Base-by-base conservation (phyloP, 2,888 invertebrate genomes). In the Rhodophaea formosa region DNA sequence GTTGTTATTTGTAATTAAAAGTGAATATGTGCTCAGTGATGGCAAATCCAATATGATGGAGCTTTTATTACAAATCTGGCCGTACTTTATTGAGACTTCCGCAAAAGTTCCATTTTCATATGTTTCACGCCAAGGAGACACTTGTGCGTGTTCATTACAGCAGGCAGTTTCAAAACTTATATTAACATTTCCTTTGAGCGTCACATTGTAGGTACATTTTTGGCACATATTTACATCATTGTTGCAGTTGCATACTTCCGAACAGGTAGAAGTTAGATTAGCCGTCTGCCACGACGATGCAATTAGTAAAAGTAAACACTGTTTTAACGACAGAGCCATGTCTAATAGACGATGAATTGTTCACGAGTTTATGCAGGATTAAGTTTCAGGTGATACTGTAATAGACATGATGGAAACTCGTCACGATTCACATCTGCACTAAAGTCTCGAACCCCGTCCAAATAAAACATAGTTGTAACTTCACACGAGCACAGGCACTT, bases 251-350 rank as follows among this genome's bases (percentile, higher is more conserved):
- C 85, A 86, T 68, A 71, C 72, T 63, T 82, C 84, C 16, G 81
- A 74, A 67, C 86, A 87, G 59, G 76, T 76, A 51, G 79, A 83
- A 57, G 79, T 75, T 65, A 84, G 76, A 72, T 82, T 71, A 63
- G 75, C 77, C 57, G 85, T 74, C 72, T 84, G 84, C 79, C 82
- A 86, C 63, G 75, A 76, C 67, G 79, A 80, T 71, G 86, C 73
- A 69, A 86, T 77, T 69, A 84, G 75, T 64, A 84, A 72, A 75
- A 88, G 70, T 69, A 86, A 75, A 72, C 75, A 84, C 69, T 77
- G 77, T 71, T 77, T 84, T 62, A 79, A 74, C 68, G 74, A 71
- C 67, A 76, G 73, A 81, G 87, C 88, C 90, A 91, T 91, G 71
- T 82, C 82, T 77, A 71, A 62, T 61, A 64, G 59, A 57, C 64